Evolutionary conservation across 2,113 vertebrate species (phyloP).

Genomic region (Saguinus imperator): DNA sequence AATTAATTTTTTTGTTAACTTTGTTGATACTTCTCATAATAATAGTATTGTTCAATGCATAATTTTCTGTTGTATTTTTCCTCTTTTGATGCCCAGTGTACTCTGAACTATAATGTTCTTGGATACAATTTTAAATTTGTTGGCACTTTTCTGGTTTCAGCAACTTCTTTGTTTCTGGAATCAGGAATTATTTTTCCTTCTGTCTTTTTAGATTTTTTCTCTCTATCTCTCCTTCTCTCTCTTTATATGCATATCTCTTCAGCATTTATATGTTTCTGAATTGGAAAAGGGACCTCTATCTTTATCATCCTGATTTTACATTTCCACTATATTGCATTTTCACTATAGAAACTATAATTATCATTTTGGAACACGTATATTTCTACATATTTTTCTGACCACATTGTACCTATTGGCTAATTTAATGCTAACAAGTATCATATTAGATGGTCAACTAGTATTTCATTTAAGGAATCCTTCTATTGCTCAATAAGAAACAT

Average conservation of each 20-base stretch:
- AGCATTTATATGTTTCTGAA: neutral
- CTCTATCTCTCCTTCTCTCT: neutral
- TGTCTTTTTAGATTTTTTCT: no score
- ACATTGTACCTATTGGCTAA: neutral
- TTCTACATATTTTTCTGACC: neutral
- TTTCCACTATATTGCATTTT: neutral
- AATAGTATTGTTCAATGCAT: neutral
- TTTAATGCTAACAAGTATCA: neutral
- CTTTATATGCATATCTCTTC: neutral
- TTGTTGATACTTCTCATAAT: neutral
- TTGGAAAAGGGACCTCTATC: accelerated
- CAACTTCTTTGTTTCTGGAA: neutral
- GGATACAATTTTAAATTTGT: neutral
- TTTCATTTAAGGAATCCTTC: neutral
- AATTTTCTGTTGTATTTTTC: neutral
- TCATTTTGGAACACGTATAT: neutral
- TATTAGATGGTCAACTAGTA: neutral
- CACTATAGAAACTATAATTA: neutral
- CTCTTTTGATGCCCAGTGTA: neutral
- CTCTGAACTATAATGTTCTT: neutral
- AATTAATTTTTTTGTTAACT: neutral
- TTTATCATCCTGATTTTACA: neutral
- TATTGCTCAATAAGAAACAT: neutral
- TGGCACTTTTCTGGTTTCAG: neutral
- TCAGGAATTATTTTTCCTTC: neutral